Evolutionary conservation across 2,113 vertebrate species (phyloP).

Genomic region (Gobio gobio): DNA sequence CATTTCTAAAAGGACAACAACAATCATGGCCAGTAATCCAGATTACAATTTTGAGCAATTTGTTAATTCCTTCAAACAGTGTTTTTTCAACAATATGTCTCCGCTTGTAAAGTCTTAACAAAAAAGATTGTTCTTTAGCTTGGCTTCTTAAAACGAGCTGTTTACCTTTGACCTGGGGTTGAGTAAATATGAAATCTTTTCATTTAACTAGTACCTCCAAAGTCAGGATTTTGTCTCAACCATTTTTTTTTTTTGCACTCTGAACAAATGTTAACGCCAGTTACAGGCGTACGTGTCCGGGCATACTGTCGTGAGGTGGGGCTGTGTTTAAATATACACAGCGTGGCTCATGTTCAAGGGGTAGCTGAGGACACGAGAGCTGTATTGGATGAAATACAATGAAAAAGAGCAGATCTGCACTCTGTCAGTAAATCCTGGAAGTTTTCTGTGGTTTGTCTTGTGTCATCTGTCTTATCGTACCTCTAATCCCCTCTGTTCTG

Average conservation of each 20-base stretch:
- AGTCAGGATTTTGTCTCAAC: background rate
- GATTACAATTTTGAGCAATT: too few species aligned
- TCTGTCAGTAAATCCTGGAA: background rate
- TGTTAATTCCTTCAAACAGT: background rate
- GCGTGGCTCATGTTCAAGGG: background rate
- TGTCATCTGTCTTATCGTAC: background rate
- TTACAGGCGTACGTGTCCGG: conserved; percentile 13
- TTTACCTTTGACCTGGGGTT: background rate
- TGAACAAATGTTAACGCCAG: conserved; percentile 10
- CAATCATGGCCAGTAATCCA: too few species aligned
- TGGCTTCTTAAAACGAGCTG: background rate
- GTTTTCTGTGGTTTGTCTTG: background rate
- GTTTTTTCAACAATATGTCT: background rate
- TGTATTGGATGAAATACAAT: background rate
- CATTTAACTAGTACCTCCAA: background rate
- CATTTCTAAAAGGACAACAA: too few species aligned
- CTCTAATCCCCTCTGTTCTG: background rate
- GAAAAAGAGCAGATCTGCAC: background rate
- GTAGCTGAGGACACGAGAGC: background rate
- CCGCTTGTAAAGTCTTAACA: background rate
- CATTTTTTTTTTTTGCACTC: background rate
- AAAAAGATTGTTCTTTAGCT: background rate
- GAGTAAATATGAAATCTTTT: conserved; percentile 3
- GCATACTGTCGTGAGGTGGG: conserved; percentile 35
- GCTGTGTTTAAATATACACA: conserved; percentile 42